phyloP scores from a whole-genome alignment of 2,113 vertebrate genomes.

The Melanotaenia duboulayi region DNA sequence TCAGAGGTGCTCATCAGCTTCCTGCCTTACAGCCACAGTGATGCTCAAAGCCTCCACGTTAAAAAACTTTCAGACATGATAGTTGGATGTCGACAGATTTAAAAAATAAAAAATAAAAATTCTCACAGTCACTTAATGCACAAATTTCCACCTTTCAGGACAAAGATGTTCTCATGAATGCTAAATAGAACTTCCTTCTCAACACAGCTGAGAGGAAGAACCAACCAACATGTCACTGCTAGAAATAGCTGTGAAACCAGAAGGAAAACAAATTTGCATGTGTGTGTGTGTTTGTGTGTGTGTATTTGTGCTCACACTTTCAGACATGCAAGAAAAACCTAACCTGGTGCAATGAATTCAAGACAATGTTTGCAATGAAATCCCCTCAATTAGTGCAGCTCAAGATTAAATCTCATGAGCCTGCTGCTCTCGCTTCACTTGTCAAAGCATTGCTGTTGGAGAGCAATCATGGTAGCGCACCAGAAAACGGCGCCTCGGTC shows the following conservation, averaged over 20 bases:
- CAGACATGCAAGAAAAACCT: neutral
- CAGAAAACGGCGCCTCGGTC: constrained; percentile 1
- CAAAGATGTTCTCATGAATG: neutral
- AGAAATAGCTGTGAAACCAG: neutral
- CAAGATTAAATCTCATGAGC: neutral
- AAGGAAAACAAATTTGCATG: neutral
- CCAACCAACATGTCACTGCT: neutral
- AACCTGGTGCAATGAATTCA: neutral
- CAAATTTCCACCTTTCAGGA: neutral
- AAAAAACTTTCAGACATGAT: neutral
- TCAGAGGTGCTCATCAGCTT: neutral
- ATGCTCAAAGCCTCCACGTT: neutral
- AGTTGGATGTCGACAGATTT: neutral
- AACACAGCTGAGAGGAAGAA: neutral
- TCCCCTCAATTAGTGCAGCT: neutral
- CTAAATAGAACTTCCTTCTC: neutral
- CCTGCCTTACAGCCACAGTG: neutral
- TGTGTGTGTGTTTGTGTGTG: too few species aligned
- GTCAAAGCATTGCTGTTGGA: neutral
- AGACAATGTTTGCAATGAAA: neutral
- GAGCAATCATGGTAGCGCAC: neutral
- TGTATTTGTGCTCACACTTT: too few species aligned
- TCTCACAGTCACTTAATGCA: neutral
- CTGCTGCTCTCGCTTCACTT: constrained; percentile 14
- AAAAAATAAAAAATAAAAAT: too few species aligned